Evolutionary conservation across 2,888 invertebrate species (phyloP).

Genomic region (Cephus pulcher): DNA sequence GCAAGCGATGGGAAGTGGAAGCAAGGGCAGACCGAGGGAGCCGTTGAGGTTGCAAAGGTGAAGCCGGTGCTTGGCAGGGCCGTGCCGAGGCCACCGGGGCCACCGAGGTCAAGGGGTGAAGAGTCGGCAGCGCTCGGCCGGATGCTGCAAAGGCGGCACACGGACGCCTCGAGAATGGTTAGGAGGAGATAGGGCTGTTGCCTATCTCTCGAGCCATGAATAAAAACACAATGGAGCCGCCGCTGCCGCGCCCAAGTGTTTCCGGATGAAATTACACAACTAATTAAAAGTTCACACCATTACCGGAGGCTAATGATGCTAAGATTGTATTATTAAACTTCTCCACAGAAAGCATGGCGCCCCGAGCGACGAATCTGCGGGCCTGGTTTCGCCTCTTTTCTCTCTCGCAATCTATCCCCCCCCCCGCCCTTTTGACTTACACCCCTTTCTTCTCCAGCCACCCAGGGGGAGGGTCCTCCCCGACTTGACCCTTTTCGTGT

Average conservation of each 20-base stretch:
- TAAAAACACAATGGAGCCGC: conserved; percentile 59
- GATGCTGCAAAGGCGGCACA: not conserved
- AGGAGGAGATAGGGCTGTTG: conserved; percentile 48
- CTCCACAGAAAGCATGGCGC: conserved; percentile 5
- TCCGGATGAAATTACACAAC: conserved; percentile 63
- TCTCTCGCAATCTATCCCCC: no score
- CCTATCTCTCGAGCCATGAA: conserved; percentile 56
- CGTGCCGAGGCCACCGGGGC: not conserved
- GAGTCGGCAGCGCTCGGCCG: not conserved
- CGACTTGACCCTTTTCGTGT: no score
- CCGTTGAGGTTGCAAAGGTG: not conserved
- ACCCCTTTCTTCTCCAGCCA: no score
- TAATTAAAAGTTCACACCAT: conserved; percentile 65
- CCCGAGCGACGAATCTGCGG: not conserved
- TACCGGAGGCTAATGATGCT: conserved; percentile 62
- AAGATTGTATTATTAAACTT: conserved; percentile 64
- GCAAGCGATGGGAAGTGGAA: not conserved
- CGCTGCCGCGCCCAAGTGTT: conserved; percentile 53
- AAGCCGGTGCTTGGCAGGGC: conserved; percentile 9
- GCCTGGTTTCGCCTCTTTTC: not conserved
- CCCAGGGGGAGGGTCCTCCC: no score
- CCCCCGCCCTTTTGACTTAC: no score
- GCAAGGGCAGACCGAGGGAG: conserved; percentile 5
- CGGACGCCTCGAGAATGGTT: conserved; percentile 21
- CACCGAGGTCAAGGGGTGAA: no score